Percentiles rank a stretch among this genome's conserved stretches.
phyloP scores from a whole-genome alignment of 2,888 invertebrate species.

The Melanostoma scalare region DNA sequence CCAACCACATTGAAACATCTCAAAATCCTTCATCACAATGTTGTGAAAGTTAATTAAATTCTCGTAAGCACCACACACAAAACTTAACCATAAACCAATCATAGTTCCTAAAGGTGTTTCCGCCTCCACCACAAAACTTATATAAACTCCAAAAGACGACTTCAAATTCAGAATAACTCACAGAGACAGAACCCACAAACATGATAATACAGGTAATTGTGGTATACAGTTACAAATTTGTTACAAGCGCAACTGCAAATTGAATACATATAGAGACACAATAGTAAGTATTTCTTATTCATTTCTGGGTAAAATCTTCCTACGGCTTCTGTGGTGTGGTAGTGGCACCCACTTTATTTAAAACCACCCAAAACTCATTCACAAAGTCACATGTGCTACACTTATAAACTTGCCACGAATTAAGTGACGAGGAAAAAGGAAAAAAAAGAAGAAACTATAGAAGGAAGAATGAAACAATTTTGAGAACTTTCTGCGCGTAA shows the following conservation, averaged over 20 bases:
- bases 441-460: neutral
- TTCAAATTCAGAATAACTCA: conserved; percentile 7
- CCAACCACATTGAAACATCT: neutral
- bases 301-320: conserved; percentile 20
- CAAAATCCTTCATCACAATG: neutral
- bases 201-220: conserved; percentile 63
- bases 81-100: conserved; percentile 9
- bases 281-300: conserved; percentile 14
- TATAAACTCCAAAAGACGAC: conserved; percentile 23
- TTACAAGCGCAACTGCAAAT: conserved; percentile 45
- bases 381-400: conserved; percentile 48
- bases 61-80: conserved; percentile 15
- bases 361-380: neutral
- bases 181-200: conserved; percentile 16
- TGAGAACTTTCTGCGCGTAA: conserved; percentile 44
- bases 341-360: neutral
- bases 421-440: conserved; percentile 20
- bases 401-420: conserved; percentile 46
- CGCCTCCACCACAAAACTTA: neutral
- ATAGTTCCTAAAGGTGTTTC: neutral
- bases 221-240: conserved; percentile 52
- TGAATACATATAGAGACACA: conserved; percentile 27
- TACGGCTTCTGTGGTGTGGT: conserved; percentile 17
- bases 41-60: conserved; percentile 20
- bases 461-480: neutral